These are phyloP conservation scores for Dynastes tityus DNA, from an alignment of 2,888 invertebrate species.

Conservation along the genomic window DNA sequence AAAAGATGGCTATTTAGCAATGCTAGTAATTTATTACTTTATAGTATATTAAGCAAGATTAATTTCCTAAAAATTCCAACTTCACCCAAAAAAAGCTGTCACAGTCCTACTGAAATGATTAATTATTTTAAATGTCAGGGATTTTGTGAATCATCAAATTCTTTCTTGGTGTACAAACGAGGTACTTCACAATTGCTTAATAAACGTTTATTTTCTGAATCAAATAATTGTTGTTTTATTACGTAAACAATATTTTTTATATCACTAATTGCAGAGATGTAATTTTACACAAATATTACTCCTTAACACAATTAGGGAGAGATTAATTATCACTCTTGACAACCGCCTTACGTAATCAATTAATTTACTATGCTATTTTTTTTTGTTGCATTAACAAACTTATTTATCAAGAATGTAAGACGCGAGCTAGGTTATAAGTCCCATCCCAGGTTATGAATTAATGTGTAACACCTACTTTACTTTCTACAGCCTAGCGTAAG, in stretches of 20 bases:
- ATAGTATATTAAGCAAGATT: slow-evolving; percentile 19
- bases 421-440: slow-evolving; percentile 4
- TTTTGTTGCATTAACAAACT: not conserved
- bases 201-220: too few species aligned
- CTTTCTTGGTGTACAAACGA: not conserved
- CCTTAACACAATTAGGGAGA: not conserved
- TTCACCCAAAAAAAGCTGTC: slow-evolving; percentile 12
- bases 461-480: slow-evolving; percentile 50
- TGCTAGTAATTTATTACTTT: slow-evolving; percentile 21
- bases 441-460: slow-evolving; percentile 31
- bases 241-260: slow-evolving; percentile 27
- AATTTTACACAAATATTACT: slow-evolving; percentile 17
- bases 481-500: slow-evolving; percentile 40
- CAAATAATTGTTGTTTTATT: slow-evolving; percentile 27
- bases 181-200: not conserved
- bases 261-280: slow-evolving; percentile 4
- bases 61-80: slow-evolving; percentile 1
- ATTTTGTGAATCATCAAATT: slow-evolving; percentile 37
- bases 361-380: not conserved
- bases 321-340: not conserved
- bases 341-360: not conserved
- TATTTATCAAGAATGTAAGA: not conserved
- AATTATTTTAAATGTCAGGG: slow-evolving; percentile 42
- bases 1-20: not conserved
- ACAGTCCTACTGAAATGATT: slow-evolving; percentile 8